Evolutionary conservation across 1,140 invertebrate genomes (phyloP).

Genomic region (Megalopta genalis): DNA sequence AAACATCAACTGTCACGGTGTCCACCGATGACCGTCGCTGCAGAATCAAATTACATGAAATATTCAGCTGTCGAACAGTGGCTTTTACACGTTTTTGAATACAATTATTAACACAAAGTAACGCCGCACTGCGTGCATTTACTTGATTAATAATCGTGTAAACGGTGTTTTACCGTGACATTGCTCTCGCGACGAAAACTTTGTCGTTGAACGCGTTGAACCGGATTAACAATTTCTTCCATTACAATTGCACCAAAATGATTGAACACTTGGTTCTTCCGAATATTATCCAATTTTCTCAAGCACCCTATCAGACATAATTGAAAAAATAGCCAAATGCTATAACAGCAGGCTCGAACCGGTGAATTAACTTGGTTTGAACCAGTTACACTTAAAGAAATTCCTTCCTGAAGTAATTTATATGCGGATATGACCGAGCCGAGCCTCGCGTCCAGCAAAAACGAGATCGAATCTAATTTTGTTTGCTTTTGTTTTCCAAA

Average conservation of each 20-base stretch:
- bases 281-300: constrained; percentile 51
- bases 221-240: constrained; percentile 26
- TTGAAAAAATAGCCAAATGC: constrained; percentile 48
- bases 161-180: no score
- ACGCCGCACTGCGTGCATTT: no score
- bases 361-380: constrained; percentile 30
- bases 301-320: constrained; percentile 45
- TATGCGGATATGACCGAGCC: no score
- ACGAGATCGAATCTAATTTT: background rate
- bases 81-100: no score
- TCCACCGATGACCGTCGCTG: no score
- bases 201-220: no score
- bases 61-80: no score
- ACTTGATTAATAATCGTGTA: no score
- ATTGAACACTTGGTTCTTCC: constrained; percentile 44
- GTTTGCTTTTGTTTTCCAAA: background rate
- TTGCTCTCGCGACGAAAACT: no score
- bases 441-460: background rate
- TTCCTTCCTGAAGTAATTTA: constrained; percentile 21
- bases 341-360: constrained; percentile 29
- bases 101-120: no score
- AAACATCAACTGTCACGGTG: background rate
- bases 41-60: no score
- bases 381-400: constrained; percentile 34
- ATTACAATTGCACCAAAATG: constrained; percentile 25